phyloP scores from a whole-genome alignment of 2,113 vertebrate genomes.

The Sorex araneus region DNA sequence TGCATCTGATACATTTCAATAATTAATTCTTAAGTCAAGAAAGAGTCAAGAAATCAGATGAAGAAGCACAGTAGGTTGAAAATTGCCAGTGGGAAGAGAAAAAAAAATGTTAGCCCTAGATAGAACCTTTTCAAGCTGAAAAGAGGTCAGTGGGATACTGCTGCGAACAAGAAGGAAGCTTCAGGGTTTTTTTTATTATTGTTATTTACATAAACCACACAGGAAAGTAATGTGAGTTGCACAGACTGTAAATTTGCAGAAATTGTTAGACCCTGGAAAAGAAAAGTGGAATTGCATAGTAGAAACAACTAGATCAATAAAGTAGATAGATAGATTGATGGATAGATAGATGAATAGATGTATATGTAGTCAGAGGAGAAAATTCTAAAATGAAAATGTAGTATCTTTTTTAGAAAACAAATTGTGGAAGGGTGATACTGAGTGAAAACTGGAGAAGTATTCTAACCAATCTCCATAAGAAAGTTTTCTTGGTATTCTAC shows the following conservation, averaged over 20 bases:
- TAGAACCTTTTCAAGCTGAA: slow-evolving; percentile 80
- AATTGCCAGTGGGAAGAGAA: slow-evolving; percentile 74
- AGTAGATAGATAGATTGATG: slow-evolving; percentile 8
- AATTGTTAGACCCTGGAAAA: slow-evolving; percentile 64
- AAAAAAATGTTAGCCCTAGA: slow-evolving; percentile 59
- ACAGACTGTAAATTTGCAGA: slow-evolving; percentile 67
- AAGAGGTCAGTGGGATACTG: slow-evolving; percentile 82
- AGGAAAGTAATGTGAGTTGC: slow-evolving; percentile 54
- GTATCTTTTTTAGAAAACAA: slow-evolving; percentile 60
- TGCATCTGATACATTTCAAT: slow-evolving; percentile 81
- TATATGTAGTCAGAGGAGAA: not conserved
- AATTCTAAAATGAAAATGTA: not conserved
- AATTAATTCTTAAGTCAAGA: slow-evolving; percentile 81
- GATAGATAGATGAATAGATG: too few relatives aligned
- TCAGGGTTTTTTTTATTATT: slow-evolving; percentile 75
- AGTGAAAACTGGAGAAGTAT: not conserved
- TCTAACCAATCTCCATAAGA: fast-evolving
- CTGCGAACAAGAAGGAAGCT: slow-evolving; percentile 74
- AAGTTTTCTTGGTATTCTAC: not conserved
- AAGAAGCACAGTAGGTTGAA: slow-evolving; percentile 79
- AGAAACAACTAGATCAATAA: slow-evolving; percentile 69
- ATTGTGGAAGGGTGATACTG: not conserved
- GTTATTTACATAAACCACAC: slow-evolving; percentile 83
- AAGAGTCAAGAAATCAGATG: slow-evolving; percentile 82
- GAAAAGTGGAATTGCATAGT: slow-evolving; percentile 59